Evolutionary conservation across 2,888 invertebrate genomes (phyloP), one percentile per base, ranked within the genome.

Genomic region (Chorisops tibialis): DNA sequence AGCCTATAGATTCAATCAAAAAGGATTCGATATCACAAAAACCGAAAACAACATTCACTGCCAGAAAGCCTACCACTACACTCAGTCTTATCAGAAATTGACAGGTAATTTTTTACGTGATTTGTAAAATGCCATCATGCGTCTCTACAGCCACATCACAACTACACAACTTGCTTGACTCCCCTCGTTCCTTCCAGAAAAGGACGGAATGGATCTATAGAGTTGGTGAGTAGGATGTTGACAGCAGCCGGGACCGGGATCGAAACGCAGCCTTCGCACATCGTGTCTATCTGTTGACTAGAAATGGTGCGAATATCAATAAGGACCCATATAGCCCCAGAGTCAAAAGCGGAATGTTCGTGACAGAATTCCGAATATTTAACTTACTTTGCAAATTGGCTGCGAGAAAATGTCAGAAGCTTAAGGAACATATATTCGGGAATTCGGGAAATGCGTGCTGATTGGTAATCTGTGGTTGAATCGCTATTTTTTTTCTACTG

Each of bases 21-120:
- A 41, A n/a, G 14, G n/a, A n/a, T 12, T 41, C 41, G n/a, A 16
- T 41, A n/a, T 14, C 41, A n/a, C 41, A 30, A 30, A 30, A 30
- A 30, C 35, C n/a, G 48, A 54, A 41, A 43, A 54, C 54, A 54
- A 54, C 39, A 54, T 54, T 54, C 54, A 54, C 54, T 54, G 39
- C 24, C 41, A 30, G 43, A 18, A 14, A 43, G 35, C 43, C 14
- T 14, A 18, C 12, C 39, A 18, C n/a, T 22, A 43, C 22, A 43
- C 54, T 37, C 19, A 41, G n/a, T 58, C 43, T 47, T 58, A 48
- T 58, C 43, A 58, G 47, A 58, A 62, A 48, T 63, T 63, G 63
- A 59, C 63, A 63, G 63, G 63, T 63, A 63, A 63, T 63, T 63
- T 59, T 63, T 63, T 63, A 63, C 63, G 63, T 63, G 63, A 63